Percentiles rank a stretch among this genome's conserved stretches.
Conservation (phyloP, 2,888 invertebrate genomes). For the Noctua fimbriata region DNA sequence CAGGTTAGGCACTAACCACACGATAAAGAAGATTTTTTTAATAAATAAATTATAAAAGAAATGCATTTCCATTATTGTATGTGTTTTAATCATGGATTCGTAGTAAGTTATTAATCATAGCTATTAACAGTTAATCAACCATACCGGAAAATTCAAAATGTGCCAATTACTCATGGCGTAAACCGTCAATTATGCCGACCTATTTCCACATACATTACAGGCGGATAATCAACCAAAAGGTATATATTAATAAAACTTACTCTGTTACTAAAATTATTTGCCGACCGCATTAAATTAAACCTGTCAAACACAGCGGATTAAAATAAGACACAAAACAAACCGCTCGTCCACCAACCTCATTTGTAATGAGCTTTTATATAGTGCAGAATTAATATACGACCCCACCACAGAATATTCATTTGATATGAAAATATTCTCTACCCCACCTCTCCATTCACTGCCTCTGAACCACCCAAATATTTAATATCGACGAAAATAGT, state of each 20-base stretch:
- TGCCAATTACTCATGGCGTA: constrained; percentile 6
- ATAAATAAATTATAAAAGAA: too few relatives aligned
- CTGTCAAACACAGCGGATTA: constrained; percentile 75
- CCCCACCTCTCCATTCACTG: neutral
- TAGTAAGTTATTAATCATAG: constrained; percentile 6
- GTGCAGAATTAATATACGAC: constrained; percentile 71
- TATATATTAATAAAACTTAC: constrained; percentile 38
- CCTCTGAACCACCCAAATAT: constrained; percentile 38
- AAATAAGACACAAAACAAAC: constrained; percentile 74
- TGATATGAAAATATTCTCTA: constrained; percentile 66
- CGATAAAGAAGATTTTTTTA: neutral
- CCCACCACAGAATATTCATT: constrained; percentile 71
- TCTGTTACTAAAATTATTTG: constrained; percentile 53
- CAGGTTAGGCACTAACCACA: neutral
- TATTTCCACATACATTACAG: constrained; percentile 21
- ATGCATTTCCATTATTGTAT: neutral
- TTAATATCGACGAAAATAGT: constrained; percentile 57
- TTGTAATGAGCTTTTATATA: constrained; percentile 78
- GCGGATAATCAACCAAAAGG: constrained; percentile 26
- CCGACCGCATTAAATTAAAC: constrained; percentile 72
- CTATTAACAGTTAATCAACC: neutral
- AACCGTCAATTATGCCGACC: constrained; percentile 15
- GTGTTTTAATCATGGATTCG: neutral
- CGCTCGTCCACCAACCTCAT: constrained; percentile 74
- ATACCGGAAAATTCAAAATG: neutral